Evolutionary conservation across 1,140 invertebrate species (phyloP).

Genomic region (Drosophila oshimai): DNA sequence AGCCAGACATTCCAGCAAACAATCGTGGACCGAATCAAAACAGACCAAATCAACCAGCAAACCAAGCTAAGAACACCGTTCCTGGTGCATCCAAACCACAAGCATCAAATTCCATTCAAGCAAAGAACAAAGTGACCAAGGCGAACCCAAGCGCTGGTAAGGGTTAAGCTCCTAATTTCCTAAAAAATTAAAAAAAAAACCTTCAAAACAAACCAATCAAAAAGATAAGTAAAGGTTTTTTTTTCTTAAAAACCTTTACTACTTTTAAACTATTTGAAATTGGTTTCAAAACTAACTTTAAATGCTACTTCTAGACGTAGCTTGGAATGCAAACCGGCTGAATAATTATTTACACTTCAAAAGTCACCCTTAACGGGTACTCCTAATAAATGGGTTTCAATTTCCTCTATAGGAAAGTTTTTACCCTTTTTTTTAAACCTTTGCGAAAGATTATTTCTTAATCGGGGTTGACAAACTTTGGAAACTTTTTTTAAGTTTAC

Average conservation of each 20-base stretch:
- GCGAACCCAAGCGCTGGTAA: constrained; percentile 11
- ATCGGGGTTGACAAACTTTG: too few species aligned
- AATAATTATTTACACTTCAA: background rate
- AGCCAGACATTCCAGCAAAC: background rate
- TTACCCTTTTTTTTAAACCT: too few species aligned
- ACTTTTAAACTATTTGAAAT: background rate
- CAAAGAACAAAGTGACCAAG: background rate
- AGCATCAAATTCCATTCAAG: background rate
- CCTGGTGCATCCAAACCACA: background rate
- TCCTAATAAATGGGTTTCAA: too few species aligned
- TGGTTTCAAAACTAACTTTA: background rate
- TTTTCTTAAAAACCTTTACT: too few species aligned
- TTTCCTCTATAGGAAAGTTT: too few species aligned
- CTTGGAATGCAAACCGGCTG: background rate
- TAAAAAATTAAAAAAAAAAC: background rate
- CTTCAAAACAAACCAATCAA: background rate
- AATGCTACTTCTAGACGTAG: background rate
- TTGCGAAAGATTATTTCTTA: too few species aligned
- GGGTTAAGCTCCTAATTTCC: background rate
- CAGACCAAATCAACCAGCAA: background rate
- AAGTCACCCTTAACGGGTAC: background rate
- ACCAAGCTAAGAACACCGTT: background rate
- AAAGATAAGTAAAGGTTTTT: background rate
- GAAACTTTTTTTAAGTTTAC: too few species aligned
- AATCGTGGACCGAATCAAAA: background rate